These are phyloP conservation scores for Indri indri DNA, from an alignment of 2,113 vertebrate genomes.

Conservation along the genomic window DNA sequence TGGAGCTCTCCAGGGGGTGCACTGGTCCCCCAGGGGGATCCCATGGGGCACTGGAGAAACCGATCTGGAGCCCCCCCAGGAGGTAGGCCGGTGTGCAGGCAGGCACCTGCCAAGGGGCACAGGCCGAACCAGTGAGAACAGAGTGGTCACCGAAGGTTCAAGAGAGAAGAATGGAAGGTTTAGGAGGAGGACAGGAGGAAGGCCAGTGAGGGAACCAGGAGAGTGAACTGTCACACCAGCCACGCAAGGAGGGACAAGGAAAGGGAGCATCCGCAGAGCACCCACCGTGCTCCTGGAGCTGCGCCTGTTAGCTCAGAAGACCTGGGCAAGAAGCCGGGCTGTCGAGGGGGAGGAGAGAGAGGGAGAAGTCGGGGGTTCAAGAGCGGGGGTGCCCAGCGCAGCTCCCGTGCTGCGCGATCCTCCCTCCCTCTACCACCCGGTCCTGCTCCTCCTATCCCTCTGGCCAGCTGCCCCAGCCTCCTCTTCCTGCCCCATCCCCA, in stretches of 20 bases:
- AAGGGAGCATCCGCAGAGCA: background rate
- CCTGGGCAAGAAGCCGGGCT: background rate
- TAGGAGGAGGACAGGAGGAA: background rate
- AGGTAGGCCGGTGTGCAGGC: background rate
- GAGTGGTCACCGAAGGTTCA: background rate
- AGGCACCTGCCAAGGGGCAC: background rate
- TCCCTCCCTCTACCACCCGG: fast-evolving
- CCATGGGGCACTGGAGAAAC: background rate
- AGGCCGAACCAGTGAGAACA: background rate
- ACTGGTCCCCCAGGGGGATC: background rate
- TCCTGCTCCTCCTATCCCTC: background rate
- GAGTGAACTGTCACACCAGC: background rate
- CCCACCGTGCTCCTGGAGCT: background rate
- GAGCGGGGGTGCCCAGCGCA: background rate
- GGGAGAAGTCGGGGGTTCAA: background rate
- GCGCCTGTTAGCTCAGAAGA: background rate
- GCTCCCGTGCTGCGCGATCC: fast-evolving
- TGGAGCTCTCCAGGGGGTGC: background rate
- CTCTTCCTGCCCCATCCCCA: background rate
- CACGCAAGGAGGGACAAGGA: background rate
- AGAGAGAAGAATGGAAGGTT: background rate
- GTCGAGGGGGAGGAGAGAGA: background rate
- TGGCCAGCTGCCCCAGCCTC: background rate
- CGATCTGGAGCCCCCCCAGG: background rate
- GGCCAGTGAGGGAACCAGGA: background rate